Percentiles rank a stretch among this genome's conserved stretches.
phyloP scores from a whole-genome alignment of 2,888 invertebrate species.

The Amphipyra tragopoginis region DNA sequence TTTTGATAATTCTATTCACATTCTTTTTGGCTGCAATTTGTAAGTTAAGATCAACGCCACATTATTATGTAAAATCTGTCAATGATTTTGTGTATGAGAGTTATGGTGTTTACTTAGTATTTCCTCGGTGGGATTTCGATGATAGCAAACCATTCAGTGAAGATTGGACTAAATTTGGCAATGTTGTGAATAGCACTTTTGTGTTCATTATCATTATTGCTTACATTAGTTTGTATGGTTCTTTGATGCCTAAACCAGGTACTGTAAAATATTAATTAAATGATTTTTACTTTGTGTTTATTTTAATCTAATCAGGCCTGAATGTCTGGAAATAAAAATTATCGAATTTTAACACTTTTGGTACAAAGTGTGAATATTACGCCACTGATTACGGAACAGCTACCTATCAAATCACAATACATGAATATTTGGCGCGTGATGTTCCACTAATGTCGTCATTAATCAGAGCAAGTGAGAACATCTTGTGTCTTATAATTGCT shows the following conservation, averaged over 20 bases:
- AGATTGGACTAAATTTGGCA: slow-evolving; percentile 64
- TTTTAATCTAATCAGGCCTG: too few species aligned
- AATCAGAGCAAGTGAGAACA: slow-evolving; percentile 55
- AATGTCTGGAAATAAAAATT: too few species aligned
- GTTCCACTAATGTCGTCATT: slow-evolving; percentile 54
- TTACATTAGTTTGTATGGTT: slow-evolving; percentile 61
- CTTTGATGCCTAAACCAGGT: slow-evolving; percentile 59
- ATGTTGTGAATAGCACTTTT: slow-evolving; percentile 61
- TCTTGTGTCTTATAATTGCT: slow-evolving; percentile 51
- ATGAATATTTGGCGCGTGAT: slow-evolving; percentile 17
- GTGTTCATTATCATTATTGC: slow-evolving; percentile 42
- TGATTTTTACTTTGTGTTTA: neutral
- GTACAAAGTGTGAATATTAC: too few species aligned
- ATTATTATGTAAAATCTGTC: slow-evolving; percentile 52
- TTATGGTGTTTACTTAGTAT: slow-evolving; percentile 52
- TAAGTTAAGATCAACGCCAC: slow-evolving; percentile 43
- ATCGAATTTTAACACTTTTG: too few species aligned
- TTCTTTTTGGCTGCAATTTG: slow-evolving; percentile 58
- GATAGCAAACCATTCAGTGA: slow-evolving; percentile 13
- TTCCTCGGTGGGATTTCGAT: slow-evolving; percentile 58
- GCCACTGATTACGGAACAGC: too few species aligned
- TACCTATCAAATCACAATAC: slow-evolving; percentile 5
- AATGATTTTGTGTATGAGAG: slow-evolving; percentile 58
- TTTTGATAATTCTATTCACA: slow-evolving; percentile 54
- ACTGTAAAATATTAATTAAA: neutral